Base-by-base conservation (phyloP, 2,888 invertebrate species). In the Oasisia sp. region DNA sequence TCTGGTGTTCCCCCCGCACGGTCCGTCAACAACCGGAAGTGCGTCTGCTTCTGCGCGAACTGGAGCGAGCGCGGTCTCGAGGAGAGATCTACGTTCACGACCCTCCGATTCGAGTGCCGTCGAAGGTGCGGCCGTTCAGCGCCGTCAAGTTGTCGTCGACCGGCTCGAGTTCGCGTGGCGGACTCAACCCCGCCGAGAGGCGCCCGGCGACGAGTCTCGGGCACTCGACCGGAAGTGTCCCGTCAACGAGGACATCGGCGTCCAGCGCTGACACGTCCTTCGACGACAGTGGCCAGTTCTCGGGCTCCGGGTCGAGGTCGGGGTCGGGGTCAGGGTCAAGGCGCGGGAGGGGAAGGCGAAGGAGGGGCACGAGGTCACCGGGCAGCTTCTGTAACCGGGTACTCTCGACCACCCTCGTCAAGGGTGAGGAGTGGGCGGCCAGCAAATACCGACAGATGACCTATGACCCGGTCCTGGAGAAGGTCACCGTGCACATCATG, bases 401-500 rank as follows among this genome's bases (percentile, higher is more conserved):
- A 12, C 91, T 91, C 27, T 91, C 91, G 14, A 45, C 91, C 5
- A 91, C 91, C n/a, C 44, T 91, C 32, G 45, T 56, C 32, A 32
- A 45, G 32, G 56, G 32, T 32, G 50, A 14, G 19, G 0, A 50
- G 14, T 56, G 56, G 91, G 45, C 12, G 1, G 0, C 32, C 45
- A 91, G 12, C 50, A 50, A 44, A 45, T 0, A 91, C n/a, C n/a
- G 91, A 7, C 74, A 19, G 74, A 74, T 27, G 74, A 50, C 14
- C 8, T 56, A 45, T n/a, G 91, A 91, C 50, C 91, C 91, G 14
- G 56, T 91, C 5, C 91, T 91, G 32, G 50, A 91, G 14, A 91
- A 91, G 32, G 91, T 91, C 50, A 91, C 91, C 56, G 91, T 91
- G 19, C 91, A 91, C 56, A 91, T 91, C 50, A 91, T 14, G 56